Evolutionary conservation across 2,113 vertebrate genomes (phyloP), one percentile per base, ranked within the genome.

Genomic region (Harpagus bidentatus): DNA sequence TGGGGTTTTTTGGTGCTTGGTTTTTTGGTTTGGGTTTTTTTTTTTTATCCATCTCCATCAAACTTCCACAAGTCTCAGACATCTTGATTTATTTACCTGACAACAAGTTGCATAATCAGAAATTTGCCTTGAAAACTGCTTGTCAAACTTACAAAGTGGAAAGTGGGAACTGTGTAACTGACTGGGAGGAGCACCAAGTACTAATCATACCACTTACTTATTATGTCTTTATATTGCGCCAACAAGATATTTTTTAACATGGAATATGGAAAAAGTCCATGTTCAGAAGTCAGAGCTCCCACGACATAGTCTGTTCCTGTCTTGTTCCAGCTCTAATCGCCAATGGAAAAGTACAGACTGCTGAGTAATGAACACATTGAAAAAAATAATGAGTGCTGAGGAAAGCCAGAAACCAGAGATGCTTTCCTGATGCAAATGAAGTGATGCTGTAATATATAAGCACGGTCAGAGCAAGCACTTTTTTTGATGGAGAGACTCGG

Each of bases 241-340:
- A 19, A 6, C 8, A 65, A 29, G 25, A 45, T 25, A 31, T 29
- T 34, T n/a, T 38, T 3, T 31, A 65, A 55, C 6, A n/a, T 10
- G 12, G 18, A 47, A 47, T 25, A 61, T 5, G 7, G 22, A 50
- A 76, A 62, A 55, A 10, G 13, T 9, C 15, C 3, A 2, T 6
- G 2, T 43, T 63, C 55, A 74, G 32, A 53, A 18, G 5, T 53
- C 38, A 18, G 5, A 78, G 23, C 9, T 78, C 36, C 26, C 42
- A 55, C 19, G 28, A 23, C 0, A 0, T 5, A 45, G 18, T 13
- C n/a, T 69, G 15, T 15, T 73, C 36, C 16, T 34, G 26, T 50
- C 13, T 53, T 1, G 0, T 14, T 66, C 11, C 48, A 72, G 31
- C 13, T 69, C n/a, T 28, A 23, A 32, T 42, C 1, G 2, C 6